A percentile compares a stretch with the other conserved stretches of the same genome.
Conservation (phyloP, 2,888 invertebrate genomes). For the Acleris laterana region DNA sequence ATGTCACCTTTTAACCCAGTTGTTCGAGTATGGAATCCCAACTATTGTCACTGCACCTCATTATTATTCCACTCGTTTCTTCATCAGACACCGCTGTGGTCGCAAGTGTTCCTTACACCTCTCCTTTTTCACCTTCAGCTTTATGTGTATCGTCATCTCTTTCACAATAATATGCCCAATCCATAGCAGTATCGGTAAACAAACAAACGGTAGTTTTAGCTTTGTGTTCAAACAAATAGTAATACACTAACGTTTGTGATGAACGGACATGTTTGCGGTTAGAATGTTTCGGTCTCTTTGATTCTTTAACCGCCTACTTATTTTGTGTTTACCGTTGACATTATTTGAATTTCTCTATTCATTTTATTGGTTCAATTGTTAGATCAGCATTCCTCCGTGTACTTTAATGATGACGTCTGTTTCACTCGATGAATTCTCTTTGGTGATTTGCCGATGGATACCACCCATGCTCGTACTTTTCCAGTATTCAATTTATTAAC, state of each 20-base stretch:
- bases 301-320: slow-evolving; percentile 57
- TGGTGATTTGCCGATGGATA: slow-evolving; percentile 39
- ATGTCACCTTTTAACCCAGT: slow-evolving; percentile 82
- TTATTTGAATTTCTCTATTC: slow-evolving; percentile 59
- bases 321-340: slow-evolving; percentile 51
- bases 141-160: slow-evolving; percentile 53
- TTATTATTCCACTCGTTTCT: slow-evolving; percentile 64
- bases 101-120: slow-evolving; percentile 68
- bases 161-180: slow-evolving; percentile 66
- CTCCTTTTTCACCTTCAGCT: slow-evolving; percentile 55
- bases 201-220: slow-evolving; percentile 61
- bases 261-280: slow-evolving; percentile 58
- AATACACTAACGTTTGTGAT: slow-evolving; percentile 50
- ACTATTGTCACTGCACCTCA: slow-evolving; percentile 70
- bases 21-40: slow-evolving; percentile 72
- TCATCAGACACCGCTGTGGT: slow-evolving; percentile 71
- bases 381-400: slow-evolving; percentile 42
- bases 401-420: slow-evolving; percentile 39
- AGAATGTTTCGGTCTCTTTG: slow-evolving; percentile 70
- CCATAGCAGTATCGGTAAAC: slow-evolving; percentile 57
- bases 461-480: slow-evolving; percentile 32
- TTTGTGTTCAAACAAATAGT: slow-evolving; percentile 60
- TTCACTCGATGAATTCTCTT: slow-evolving; percentile 22
- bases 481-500: neutral
- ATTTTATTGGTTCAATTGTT: slow-evolving; percentile 66